These are phyloP conservation scores for Oryctolagus cuniculus DNA, from an alignment of 2,113 vertebrate species.

Conservation along the genomic window DNA sequence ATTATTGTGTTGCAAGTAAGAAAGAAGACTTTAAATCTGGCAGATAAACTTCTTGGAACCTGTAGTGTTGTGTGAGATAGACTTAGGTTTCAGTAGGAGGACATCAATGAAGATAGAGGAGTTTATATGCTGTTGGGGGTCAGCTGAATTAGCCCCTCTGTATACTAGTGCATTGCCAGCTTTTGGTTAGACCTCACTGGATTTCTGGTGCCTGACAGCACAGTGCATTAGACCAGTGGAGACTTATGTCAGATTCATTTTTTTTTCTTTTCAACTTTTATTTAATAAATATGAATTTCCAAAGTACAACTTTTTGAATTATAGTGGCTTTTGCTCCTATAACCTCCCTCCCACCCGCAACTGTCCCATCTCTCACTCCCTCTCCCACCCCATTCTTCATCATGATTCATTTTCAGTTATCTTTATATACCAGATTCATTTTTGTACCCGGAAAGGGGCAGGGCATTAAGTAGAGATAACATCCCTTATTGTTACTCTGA, in stretches of 20 bases:
- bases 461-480: neutral
- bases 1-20: neutral
- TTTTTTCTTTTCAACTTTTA: neutral
- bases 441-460: conserved; percentile 1
- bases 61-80: conserved; percentile 6
- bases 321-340: too few relatives aligned
- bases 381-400: too few relatives aligned
- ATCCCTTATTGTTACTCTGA: conserved; percentile 20
- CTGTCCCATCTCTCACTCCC: too few relatives aligned
- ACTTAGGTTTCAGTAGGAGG: neutral
- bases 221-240: neutral
- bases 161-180: neutral
- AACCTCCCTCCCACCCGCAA: too few relatives aligned
- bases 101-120: neutral
- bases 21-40: conserved; percentile 48
- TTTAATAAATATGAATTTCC: too few relatives aligned
- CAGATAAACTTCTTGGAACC: conserved; percentile 38
- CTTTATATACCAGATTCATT: too few relatives aligned
- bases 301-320: too few relatives aligned
- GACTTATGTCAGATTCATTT: neutral
- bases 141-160: neutral
- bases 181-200: neutral
- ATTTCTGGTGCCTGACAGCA: neutral
- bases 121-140: neutral
- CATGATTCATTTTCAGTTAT: too few relatives aligned